A percentile compares a stretch with the other conserved stretches of the same genome.
Conservation (phyloP, 2,888 invertebrate species). For the Sarcophaga carnaria region DNA sequence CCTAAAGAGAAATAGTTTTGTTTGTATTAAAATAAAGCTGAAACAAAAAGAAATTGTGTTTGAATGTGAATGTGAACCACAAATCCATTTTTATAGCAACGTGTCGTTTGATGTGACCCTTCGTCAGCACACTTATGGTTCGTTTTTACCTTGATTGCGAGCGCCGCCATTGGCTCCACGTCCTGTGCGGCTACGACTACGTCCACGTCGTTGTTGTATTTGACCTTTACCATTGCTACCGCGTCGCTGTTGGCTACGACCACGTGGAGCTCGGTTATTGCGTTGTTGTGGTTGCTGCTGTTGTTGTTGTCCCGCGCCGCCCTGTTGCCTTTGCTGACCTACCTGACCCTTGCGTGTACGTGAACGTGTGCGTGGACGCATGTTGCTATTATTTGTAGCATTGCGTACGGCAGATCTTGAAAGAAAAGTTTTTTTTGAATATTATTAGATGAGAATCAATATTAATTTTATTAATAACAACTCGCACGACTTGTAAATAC, state of each 20-base stretch:
- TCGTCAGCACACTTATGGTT: slow-evolving; percentile 68
- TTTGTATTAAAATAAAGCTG: slow-evolving; percentile 58
- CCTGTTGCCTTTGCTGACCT: slow-evolving; percentile 70
- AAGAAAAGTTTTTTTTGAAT: background rate
- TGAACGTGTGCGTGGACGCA: slow-evolving; percentile 76
- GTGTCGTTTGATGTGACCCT: slow-evolving; percentile 30
- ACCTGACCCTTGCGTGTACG: slow-evolving; percentile 74
- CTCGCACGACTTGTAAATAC: slow-evolving; percentile 24
- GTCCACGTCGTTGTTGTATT: slow-evolving; percentile 77
- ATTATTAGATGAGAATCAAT: background rate
- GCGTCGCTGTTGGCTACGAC: slow-evolving; percentile 76
- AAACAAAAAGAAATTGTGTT: slow-evolving; percentile 48
- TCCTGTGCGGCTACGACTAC: slow-evolving; percentile 78
- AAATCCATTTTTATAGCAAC: slow-evolving; percentile 54
- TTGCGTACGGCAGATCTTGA: slow-evolving; percentile 73
- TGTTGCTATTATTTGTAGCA: slow-evolving; percentile 67
- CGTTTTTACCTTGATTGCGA: slow-evolving; percentile 78
- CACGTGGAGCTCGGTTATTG: slow-evolving; percentile 73
- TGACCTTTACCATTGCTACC: slow-evolving; percentile 70
- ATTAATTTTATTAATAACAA: background rate
- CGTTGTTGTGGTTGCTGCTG: slow-evolving; percentile 63
- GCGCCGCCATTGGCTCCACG: slow-evolving; percentile 71
- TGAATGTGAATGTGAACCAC: slow-evolving; percentile 55
- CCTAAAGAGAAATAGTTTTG: slow-evolving; percentile 62
- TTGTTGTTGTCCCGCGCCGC: slow-evolving; percentile 64